Evolutionary conservation across 2,113 vertebrate species (phyloP).

Genomic region (Phainopepla nitens): DNA sequence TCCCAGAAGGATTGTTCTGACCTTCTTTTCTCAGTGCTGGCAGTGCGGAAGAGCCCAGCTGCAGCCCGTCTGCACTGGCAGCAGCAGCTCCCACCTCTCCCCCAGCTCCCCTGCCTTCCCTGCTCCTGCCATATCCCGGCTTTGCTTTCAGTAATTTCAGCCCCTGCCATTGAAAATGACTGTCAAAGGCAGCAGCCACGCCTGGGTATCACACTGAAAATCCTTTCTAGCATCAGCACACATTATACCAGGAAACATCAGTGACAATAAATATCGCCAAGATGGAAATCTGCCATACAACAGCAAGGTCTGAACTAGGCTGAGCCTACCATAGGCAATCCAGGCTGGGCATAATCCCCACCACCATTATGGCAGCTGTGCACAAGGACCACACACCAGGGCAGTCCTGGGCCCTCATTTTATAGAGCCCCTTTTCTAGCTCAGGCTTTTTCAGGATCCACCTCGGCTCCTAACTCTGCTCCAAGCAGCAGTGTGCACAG

Average conservation of each 20-base stretch:
- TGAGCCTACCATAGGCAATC: not conserved
- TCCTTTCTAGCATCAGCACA: not conserved
- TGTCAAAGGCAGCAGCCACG: not conserved
- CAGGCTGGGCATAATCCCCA: not conserved
- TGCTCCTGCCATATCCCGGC: not conserved
- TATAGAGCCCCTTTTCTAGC: not conserved
- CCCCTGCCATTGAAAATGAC: not conserved
- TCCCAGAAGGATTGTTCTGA: not conserved
- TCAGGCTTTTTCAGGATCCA: not conserved
- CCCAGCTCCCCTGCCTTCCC: not conserved
- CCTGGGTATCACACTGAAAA: not conserved
- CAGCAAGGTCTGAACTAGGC: not conserved
- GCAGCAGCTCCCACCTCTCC: not conserved
- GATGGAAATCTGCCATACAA: not conserved
- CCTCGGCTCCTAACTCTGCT: rapidly evolving
- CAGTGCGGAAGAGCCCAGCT: not conserved
- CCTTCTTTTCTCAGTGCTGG: not conserved
- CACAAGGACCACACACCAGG: not conserved
- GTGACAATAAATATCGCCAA: not conserved
- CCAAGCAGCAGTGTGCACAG: not conserved
- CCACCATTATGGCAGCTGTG: rapidly evolving
- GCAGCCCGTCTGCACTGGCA: not conserved
- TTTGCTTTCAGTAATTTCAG: not conserved
- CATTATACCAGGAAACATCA: not conserved
- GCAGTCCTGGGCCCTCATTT: rapidly evolving